Percentiles rank a stretch among this genome's conserved stretches.
These are phyloP conservation scores for Petrocephalus microphthalmus DNA, from an alignment of 2,113 vertebrate genomes.

Conservation along the genomic window DNA sequence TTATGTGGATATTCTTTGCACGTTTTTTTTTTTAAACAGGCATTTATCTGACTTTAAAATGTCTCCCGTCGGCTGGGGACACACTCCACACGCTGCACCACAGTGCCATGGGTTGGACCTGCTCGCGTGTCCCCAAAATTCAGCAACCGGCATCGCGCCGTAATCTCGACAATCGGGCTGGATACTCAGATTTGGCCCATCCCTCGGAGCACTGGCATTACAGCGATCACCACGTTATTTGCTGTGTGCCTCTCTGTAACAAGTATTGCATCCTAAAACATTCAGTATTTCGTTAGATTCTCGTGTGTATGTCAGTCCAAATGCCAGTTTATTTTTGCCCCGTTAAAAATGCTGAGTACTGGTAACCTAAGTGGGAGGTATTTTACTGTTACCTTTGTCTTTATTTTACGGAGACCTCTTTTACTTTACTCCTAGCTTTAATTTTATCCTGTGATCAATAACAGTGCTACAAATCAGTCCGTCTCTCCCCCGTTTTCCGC, in stretches of 20 bases:
- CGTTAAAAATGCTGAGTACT: neutral
- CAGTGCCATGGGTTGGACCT: neutral
- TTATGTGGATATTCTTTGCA: neutral
- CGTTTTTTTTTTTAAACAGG: neutral
- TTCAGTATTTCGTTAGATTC: neutral
- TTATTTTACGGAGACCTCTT: neutral
- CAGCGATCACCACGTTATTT: neutral
- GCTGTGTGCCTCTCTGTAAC: neutral
- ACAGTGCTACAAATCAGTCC: neutral
- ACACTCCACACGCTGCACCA: neutral
- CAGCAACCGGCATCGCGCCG: neutral
- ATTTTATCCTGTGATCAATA: neutral
- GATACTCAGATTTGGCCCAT: neutral
- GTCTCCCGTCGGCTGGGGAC: neutral
- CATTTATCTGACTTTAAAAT: neutral
- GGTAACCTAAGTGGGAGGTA: neutral
- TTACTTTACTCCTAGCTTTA: neutral
- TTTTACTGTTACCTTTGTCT: neutral
- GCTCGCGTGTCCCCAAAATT: neutral
- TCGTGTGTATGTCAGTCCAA: neutral
- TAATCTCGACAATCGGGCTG: neutral
- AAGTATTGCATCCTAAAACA: neutral
- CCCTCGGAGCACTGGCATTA: neutral
- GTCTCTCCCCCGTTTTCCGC: neutral
- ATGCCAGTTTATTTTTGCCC: neutral